Evolutionary conservation across 2,888 invertebrate genomes (phyloP).

Genomic region (Sphecodes monilicornis): DNA sequence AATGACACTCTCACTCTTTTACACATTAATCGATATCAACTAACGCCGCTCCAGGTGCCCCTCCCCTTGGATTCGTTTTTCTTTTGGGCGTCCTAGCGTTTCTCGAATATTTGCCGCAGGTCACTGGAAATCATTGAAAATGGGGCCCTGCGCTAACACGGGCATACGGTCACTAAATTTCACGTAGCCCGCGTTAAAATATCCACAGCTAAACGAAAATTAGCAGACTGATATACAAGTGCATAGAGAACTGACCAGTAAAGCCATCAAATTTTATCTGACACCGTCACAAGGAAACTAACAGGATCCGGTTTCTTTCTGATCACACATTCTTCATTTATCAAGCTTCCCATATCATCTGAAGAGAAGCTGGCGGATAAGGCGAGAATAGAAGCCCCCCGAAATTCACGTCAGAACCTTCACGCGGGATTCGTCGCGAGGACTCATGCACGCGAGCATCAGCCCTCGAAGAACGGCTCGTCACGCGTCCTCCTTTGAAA

Average conservation of each 20-base stretch:
- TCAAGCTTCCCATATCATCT: not conserved
- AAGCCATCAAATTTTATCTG: not conserved
- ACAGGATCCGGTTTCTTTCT: not conserved
- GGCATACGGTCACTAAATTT: no score
- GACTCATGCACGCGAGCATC: conserved; percentile 20
- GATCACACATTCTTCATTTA: not conserved
- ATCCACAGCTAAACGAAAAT: not conserved
- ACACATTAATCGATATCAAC: no score
- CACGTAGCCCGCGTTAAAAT: not conserved
- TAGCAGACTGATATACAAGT: not conserved
- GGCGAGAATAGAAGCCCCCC: not conserved
- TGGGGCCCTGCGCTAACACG: no score
- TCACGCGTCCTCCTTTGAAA: conserved; percentile 45
- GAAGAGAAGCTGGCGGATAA: not conserved
- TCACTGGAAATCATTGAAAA: no score
- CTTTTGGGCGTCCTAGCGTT: no score
- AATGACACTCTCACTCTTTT: no score
- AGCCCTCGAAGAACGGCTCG: conserved; percentile 28
- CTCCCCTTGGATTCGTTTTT: no score
- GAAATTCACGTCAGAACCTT: conserved; percentile 44
- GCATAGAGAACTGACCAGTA: not conserved
- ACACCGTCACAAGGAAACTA: not conserved
- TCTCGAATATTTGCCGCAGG: no score
- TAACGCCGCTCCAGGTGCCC: no score
- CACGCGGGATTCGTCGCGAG: conserved; percentile 40